Base-by-base conservation (phyloP, 2,113 vertebrate genomes). In the Calypte anna region DNA sequence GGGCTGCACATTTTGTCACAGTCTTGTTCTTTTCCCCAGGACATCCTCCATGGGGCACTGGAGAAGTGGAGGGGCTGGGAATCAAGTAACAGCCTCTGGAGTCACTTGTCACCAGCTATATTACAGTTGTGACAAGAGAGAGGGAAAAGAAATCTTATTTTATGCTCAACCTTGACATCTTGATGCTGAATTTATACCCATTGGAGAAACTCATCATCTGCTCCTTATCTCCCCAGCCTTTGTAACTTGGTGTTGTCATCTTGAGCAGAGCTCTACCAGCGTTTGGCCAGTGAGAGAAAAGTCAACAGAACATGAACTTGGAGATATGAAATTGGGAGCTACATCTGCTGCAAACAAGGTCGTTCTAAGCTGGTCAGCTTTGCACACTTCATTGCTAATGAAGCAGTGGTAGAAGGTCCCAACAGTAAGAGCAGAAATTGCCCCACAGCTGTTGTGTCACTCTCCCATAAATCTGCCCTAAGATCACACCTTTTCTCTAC, bases 151-250 rank as follows among this genome's bases (percentile, higher is more conserved):
- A 58, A 21, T 43, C 22, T 73, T 1, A 16, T 90, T 82, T 93
- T 96, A 43, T 82, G 15, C 55, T 75, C 86, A 76, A 86, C 48
- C 15, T 25, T 62, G n/a, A 25, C 83, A 91, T 48, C 30, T 86
- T 64, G 33, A 84, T 75, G 57, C 30, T 88, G 66, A 81, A 72
- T 89, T 92, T 92, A 5, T 84, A 48, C 59, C 73, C 38, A 44
- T 67, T 63, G 81, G 43, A 63, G 33, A 92, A 96, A 86, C 22
- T 81, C 1, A 86, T 81, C 51, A 89, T 69, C 89, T 89, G 28
- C 46, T 76, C 23, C 64, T 93, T 92, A 78, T 86, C 86, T 93
- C 33, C 48, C n/a, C 58, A 79, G 86, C 62, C 59, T 95, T 79
- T 94, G 54, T 88, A 86, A 75, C 64, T 61, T 51, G 54, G 30